Base-by-base conservation (phyloP, 1,140 invertebrate genomes). In the Macrobrachium rosenbergii region DNA sequence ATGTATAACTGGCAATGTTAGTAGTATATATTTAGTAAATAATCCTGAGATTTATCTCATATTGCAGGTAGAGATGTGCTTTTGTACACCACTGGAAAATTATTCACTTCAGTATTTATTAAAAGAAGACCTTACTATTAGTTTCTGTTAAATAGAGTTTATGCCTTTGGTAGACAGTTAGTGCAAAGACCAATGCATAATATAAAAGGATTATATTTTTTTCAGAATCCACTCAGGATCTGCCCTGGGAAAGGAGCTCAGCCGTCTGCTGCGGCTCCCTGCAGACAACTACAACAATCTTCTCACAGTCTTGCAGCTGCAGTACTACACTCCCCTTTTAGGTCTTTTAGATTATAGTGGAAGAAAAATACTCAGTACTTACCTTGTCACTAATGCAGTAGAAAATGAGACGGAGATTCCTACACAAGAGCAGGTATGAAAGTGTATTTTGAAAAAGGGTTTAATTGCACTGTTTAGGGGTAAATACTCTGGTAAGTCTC, bases 221-320 rank as follows among this genome's bases (percentile, higher is more conserved):
- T 5, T 16, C 75, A 89, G 89, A 52, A 88, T 89, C 58, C 89
- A 89, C 82, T 89, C 89, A 12, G 86, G 86, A 89, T 96, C 95
- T 88, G 94, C 95, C 37, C 95, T 99, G 6, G 97, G 97, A 59
- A 96, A 96, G 91, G 99, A 99, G 92, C 92, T 99, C 87, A 95
- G 96, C 89, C 95, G 97, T 90, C 94, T 99, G 76, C 94, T 99
- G 91, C 97, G 98, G 92, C 96, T 99, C 76, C 98, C 98, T 12
- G 94, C 98, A 19, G 97, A 99, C 91, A 96, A 96, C 91, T 99
- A 99, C 92, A 98, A 98, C 91, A 96, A 99, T 92, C 94, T 99
- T 17, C 93, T 99, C 28, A 97, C 95, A 0, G 94, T 99, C 3
- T 90, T 94, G 12, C 91, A 93, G 83, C 94, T 98, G 60, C 94